Percentiles rank a stretch among this genome's conserved stretches.
phyloP scores from a whole-genome alignment of 2,797 vertebrate species.

The Urocyon cinereoargenteus region DNA sequence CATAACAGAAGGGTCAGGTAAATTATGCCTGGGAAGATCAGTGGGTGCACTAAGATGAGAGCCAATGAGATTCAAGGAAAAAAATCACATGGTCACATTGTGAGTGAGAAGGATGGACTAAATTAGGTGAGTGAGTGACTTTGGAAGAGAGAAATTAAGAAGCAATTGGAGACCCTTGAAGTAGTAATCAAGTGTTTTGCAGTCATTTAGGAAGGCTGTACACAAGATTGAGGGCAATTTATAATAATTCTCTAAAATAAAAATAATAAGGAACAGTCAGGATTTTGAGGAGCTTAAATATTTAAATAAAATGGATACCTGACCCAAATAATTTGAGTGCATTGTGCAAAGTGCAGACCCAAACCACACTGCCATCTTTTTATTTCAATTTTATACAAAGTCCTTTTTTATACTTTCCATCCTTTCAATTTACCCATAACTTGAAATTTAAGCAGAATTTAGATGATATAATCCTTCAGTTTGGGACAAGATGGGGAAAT shows the following conservation, averaged over 20 bases:
- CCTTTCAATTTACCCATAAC: not conserved
- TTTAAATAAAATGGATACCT: not conserved
- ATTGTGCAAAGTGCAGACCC: not conserved
- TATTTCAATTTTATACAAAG: not conserved
- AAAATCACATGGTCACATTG: not conserved
- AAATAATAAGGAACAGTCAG: not conserved
- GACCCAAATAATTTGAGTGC: not conserved
- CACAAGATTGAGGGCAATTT: not conserved
- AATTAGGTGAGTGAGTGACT: not conserved
- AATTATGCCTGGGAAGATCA: not conserved
- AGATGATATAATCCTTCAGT: not conserved
- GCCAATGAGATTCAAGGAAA: not conserved
- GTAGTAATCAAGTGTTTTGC: not conserved
- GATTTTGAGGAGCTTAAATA: not conserved
- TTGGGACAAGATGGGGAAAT: not conserved
- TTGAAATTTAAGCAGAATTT: conserved; percentile 54
- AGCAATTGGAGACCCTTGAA: not conserved
- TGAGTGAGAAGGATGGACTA: not conserved
- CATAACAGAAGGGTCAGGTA: not conserved
- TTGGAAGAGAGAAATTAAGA: not conserved
- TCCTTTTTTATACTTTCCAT: not conserved
- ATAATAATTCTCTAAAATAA: conserved; percentile 21
- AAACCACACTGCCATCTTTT: not conserved
- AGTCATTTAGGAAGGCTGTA: not conserved
- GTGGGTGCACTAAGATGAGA: not conserved